Conservation (phyloP, 35 echinoderm and acorn worm species). For the Heliocidaris tuberculata region DNA sequence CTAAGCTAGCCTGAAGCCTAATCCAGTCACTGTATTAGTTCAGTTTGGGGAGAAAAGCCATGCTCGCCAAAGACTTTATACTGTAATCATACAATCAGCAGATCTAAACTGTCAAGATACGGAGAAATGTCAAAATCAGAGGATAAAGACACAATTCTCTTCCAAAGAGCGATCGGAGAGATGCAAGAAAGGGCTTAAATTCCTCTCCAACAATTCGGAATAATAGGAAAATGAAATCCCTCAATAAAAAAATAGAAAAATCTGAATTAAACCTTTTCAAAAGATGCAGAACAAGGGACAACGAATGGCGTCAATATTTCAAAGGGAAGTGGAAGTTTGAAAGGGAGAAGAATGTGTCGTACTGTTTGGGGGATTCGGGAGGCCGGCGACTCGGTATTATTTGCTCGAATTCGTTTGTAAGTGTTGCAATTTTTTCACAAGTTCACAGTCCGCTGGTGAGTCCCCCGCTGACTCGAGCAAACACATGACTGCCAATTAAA, state of each 20-base stretch:
- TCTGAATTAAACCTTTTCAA: background rate
- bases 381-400: background rate
- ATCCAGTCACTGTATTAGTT: background rate
- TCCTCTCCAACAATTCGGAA: slow-evolving; percentile 1
- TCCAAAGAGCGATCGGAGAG: background rate
- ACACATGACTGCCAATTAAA: background rate
- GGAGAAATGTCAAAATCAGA: background rate
- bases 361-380: slow-evolving; percentile 7
- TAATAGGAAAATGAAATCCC: background rate
- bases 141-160: background rate
- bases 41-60: background rate
- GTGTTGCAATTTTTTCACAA: slow-evolving; percentile 10
- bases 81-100: background rate
- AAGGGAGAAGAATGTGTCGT: background rate
- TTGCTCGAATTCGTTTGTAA: background rate
- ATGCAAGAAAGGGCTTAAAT: slow-evolving; percentile 17
- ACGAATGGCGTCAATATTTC: slow-evolving; percentile 3
- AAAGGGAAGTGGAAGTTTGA: background rate
- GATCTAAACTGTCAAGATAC: background rate
- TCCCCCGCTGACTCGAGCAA: background rate
- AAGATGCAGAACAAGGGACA: background rate
- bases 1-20: background rate
- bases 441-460: background rate
- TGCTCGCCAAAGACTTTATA: background rate
- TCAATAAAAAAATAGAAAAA: background rate